These are phyloP conservation scores for Drosophila nigromelanica DNA, from an alignment of 1,140 invertebrate genomes.

Conservation along the genomic window DNA sequence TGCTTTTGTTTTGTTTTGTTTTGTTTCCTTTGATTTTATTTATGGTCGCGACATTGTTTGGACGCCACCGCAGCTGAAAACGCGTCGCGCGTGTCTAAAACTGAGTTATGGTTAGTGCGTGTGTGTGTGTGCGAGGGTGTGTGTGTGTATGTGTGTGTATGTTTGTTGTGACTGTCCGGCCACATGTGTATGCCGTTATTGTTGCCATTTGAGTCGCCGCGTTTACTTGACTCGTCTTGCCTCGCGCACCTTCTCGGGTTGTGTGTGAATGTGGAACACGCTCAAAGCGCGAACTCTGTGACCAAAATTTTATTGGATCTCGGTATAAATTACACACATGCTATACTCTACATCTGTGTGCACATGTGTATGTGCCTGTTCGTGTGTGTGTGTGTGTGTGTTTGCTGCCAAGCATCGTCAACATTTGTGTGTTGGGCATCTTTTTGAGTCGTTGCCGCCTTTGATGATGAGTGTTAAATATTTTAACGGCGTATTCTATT, in stretches of 20 bases:
- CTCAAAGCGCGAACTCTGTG: slow-evolving; percentile 13
- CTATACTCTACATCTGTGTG: neutral
- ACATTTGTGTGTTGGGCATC: slow-evolving; percentile 25
- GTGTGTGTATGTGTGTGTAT: slow-evolving; percentile 20
- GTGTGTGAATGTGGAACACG: slow-evolving; percentile 6
- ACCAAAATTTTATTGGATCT: slow-evolving; percentile 52
- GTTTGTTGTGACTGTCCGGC: slow-evolving; percentile 5
- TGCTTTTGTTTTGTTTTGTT: neutral
- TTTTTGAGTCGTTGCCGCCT: slow-evolving; percentile 36
- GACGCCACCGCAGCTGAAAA: slow-evolving; percentile 37
- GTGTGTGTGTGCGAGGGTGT: slow-evolving; percentile 7
- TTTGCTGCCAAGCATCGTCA: slow-evolving; percentile 19
- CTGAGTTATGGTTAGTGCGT: slow-evolving; percentile 32
- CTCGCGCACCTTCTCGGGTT: neutral
- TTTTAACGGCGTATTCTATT: slow-evolving; percentile 24
- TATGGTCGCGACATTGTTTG: slow-evolving; percentile 12
- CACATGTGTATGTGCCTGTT: too few species aligned
- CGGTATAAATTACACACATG: slow-evolving; percentile 43
- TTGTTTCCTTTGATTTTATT: slow-evolving; percentile 14
- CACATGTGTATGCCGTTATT: slow-evolving; percentile 17
- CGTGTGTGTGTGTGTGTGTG: slow-evolving; percentile 8
- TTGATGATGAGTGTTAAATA: slow-evolving; percentile 48
- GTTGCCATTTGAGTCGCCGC: slow-evolving; percentile 35
- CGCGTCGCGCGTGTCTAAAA: slow-evolving; percentile 42
- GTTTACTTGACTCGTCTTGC: slow-evolving; percentile 6